Evolutionary conservation across 2,113 vertebrate genomes (phyloP).

Genomic region (Salvelinus fontinalis): DNA sequence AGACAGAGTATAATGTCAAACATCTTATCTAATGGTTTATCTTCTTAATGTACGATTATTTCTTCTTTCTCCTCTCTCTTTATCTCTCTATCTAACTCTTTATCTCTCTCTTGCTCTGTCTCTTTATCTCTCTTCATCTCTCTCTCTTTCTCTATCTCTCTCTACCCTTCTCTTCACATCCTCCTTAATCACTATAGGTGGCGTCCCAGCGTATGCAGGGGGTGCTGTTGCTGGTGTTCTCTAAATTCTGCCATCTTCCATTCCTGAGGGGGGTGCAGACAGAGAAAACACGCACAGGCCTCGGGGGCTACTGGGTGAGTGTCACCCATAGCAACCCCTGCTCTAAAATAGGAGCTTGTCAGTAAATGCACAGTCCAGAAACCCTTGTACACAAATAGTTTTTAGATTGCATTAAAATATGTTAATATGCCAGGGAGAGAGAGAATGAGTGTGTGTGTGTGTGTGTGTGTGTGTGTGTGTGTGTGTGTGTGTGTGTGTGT

Average conservation of each 20-base stretch:
- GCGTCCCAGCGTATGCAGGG: slow-evolving; percentile 96
- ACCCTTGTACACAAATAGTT: neutral
- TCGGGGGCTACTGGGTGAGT: slow-evolving; percentile 84
- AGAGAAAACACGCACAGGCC: slow-evolving; percentile 87
- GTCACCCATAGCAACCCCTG: neutral
- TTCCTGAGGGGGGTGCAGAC: slow-evolving; percentile 87
- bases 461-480: slow-evolving; percentile 28
- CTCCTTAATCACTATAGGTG: slow-evolving; percentile 71
- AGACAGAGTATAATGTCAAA: too few relatives aligned
- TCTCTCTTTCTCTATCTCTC: too few relatives aligned
- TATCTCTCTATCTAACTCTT: too few relatives aligned
- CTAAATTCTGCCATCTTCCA: slow-evolving; percentile 89
- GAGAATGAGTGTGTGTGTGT: neutral
- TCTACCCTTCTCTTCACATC: neutral
- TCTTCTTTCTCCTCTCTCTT: too few relatives aligned
- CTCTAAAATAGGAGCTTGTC: neutral
- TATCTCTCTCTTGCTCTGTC: too few relatives aligned
- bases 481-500: neutral
- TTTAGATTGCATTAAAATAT: neutral
- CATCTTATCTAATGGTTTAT: too few relatives aligned
- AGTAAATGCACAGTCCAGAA: neutral
- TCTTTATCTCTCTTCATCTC: neutral
- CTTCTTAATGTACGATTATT: too few relatives aligned
- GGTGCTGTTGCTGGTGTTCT: slow-evolving; percentile 90
- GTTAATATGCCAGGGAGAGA: slow-evolving; percentile 2